Conservation (phyloP, 2,888 invertebrate genomes). For the Elysia crispata region DNA sequence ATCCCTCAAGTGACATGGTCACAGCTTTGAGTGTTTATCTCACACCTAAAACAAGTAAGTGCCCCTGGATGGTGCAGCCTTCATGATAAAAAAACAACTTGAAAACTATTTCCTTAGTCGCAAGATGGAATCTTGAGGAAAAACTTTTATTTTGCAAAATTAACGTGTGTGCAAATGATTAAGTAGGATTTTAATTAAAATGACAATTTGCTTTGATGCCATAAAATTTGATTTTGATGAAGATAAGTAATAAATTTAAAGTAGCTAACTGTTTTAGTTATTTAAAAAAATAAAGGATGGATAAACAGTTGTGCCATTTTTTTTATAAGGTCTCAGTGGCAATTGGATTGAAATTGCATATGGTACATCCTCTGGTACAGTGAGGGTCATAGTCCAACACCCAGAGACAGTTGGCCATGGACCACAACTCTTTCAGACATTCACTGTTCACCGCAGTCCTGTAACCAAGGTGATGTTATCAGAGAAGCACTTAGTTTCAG, state of each 20-base stretch:
- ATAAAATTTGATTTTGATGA: too few relatives aligned
- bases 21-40: conserved; percentile 98
- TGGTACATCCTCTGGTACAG: conserved; percentile 95
- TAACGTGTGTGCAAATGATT: too few relatives aligned
- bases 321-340: conserved; percentile 88
- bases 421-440: conserved; percentile 98
- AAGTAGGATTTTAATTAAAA: too few relatives aligned
- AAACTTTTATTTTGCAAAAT: too few relatives aligned
- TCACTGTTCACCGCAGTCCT: conserved; percentile 96
- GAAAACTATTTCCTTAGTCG: background rate
- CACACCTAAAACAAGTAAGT: conserved; percentile 97
- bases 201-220: too few relatives aligned
- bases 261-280: too few relatives aligned
- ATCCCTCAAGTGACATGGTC: conserved; percentile 95
- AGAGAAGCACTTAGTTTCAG: conserved; percentile 95
- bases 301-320: too few relatives aligned
- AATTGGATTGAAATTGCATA: conserved; percentile 99
- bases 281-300: too few relatives aligned
- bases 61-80: too few relatives aligned
- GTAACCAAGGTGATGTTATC: conserved; percentile 93
- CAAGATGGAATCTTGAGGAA: too few relatives aligned
- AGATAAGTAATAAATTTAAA: too few relatives aligned
- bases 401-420: conserved; percentile 99
- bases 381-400: conserved; percentile 98
- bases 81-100: too few relatives aligned